Evolutionary conservation across 1,140 invertebrate genomes (phyloP).

Genomic region (Drosophila willistoni): DNA sequence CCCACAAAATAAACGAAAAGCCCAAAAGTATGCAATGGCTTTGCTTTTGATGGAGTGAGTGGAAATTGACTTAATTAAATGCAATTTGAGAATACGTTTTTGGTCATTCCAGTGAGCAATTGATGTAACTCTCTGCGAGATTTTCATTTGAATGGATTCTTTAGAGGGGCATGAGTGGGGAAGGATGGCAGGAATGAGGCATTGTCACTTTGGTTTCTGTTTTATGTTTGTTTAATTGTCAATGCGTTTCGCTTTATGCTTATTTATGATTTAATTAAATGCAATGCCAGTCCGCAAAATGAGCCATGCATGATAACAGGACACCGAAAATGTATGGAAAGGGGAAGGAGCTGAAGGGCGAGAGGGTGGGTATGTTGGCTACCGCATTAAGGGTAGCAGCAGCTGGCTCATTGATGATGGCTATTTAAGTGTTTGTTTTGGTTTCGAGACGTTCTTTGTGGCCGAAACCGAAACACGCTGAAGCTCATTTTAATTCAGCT

Average conservation of each 20-base stretch:
- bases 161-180: constrained; percentile 13
- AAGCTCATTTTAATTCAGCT: constrained; percentile 62
- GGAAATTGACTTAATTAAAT: constrained; percentile 77
- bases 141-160: not conserved
- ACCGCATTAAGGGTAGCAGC: constrained; percentile 37
- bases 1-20: constrained; percentile 16
- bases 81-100: constrained; percentile 72
- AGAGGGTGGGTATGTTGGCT: constrained; percentile 2
- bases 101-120: constrained; percentile 73
- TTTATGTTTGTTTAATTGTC: constrained; percentile 81
- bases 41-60: constrained; percentile 33
- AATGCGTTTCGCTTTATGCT: constrained; percentile 75
- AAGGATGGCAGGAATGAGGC: constrained; percentile 4
- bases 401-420: constrained; percentile 44
- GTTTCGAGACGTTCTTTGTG: constrained; percentile 68
- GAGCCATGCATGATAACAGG: constrained; percentile 42
- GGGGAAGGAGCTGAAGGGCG: not conserved
- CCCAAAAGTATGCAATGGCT: constrained; percentile 38
- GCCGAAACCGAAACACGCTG: constrained; percentile 37
- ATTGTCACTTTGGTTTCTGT: constrained; percentile 63
- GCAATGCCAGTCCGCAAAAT: constrained; percentile 63
- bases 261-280: constrained; percentile 82
- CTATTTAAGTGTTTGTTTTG: constrained; percentile 63
- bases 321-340: not conserved
- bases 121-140: constrained; percentile 49